Conservation (phyloP, 2,888 invertebrate genomes). For the Phoronis australis region DNA sequence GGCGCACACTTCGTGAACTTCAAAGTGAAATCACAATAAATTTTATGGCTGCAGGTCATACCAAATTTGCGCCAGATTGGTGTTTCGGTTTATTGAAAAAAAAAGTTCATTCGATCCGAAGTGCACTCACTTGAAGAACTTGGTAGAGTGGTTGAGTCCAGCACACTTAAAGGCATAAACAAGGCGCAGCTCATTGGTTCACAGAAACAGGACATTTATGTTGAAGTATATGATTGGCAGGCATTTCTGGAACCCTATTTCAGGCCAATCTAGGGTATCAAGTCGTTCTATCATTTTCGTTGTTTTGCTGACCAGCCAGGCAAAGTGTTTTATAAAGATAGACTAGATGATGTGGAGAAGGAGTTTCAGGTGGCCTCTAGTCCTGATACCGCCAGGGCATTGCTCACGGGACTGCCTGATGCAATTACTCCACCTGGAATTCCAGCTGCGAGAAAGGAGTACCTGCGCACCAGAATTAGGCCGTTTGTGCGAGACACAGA, state of each 20-base stretch:
- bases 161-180: constrained; percentile 11
- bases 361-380: not conserved
- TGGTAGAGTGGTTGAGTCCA: constrained; percentile 4
- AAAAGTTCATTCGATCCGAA: not conserved
- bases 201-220: constrained; percentile 6
- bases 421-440: not conserved
- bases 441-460: not conserved
- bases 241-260: constrained; percentile 2
- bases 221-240: constrained; percentile 11
- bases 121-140: constrained; percentile 10
- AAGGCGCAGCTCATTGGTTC: constrained; percentile 9
- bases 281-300: not conserved
- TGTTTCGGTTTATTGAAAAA: constrained; percentile 15
- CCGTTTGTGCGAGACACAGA: not conserved
- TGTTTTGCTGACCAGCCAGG: not conserved
- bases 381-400: not conserved
- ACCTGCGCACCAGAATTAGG: not conserved
- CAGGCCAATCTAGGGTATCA: constrained; percentile 6
- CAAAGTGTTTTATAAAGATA: not conserved
- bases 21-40: constrained; percentile 1
- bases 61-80: constrained; percentile 17
- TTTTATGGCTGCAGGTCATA: constrained; percentile 13
- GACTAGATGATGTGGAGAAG: not conserved
- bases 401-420: not conserved
- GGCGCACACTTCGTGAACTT: constrained; percentile 4